Conservation (phyloP, 1,140 invertebrate genomes). For the Drosophila truncata region DNA sequence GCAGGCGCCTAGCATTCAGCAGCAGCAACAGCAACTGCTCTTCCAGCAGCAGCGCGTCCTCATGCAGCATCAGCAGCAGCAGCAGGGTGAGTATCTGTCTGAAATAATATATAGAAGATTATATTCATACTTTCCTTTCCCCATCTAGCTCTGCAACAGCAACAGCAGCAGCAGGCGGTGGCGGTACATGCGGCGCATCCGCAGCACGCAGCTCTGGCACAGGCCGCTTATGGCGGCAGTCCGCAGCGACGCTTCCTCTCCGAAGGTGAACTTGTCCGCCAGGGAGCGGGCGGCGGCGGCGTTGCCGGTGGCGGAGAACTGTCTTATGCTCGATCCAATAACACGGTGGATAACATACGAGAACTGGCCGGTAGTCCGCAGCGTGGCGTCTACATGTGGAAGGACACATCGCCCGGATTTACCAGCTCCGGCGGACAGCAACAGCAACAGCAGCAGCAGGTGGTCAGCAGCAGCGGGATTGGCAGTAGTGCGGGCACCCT, state of each 20-base stretch:
- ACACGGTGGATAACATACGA: slow-evolving; percentile 89
- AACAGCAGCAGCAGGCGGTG: slow-evolving; percentile 51
- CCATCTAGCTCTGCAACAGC: slow-evolving; percentile 47
- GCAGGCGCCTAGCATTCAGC: slow-evolving; percentile 76
- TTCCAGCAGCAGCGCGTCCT: slow-evolving; percentile 76
- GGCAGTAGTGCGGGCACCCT: slow-evolving; percentile 81
- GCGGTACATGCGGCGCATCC: slow-evolving; percentile 52
- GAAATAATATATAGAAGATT: background rate
- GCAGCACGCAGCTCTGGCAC: slow-evolving; percentile 60
- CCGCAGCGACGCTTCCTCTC: slow-evolving; percentile 94
- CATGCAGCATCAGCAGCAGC: slow-evolving; percentile 78
- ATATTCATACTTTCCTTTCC: background rate
- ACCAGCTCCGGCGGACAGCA: slow-evolving; percentile 34
- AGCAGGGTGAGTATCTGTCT: slow-evolving; percentile 57
- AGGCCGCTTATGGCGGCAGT: slow-evolving; percentile 86
- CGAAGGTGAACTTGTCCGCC: slow-evolving; percentile 93
- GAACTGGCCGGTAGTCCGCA: slow-evolving; percentile 94
- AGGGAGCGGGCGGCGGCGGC: slow-evolving; percentile 87
- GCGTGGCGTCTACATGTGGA: slow-evolving; percentile 93
- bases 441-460: slow-evolving; percentile 34
- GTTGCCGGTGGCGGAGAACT: slow-evolving; percentile 86
- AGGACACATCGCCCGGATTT: slow-evolving; percentile 89
- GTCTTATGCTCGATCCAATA: slow-evolving; percentile 87
- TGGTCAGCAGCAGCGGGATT: slow-evolving; percentile 55
- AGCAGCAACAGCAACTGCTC: slow-evolving; percentile 73